Evolutionary conservation across 2,113 vertebrate genomes (phyloP).

Genomic region (Cairina moschata): DNA sequence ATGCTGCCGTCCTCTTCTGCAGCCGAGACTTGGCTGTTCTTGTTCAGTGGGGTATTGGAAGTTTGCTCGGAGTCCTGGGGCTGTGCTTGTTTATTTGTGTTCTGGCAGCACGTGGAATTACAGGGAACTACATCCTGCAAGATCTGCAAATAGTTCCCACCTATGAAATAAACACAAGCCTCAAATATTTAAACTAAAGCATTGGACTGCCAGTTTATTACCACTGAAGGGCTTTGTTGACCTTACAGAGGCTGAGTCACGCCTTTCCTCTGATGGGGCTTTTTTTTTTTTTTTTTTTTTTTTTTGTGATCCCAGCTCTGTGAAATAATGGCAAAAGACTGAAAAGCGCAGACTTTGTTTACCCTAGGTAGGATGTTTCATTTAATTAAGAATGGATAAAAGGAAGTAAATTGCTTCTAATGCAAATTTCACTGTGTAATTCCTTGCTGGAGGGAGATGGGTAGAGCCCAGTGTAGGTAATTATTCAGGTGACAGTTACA

Average conservation of each 20-base stretch:
- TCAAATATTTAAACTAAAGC: slow-evolving; percentile 68
- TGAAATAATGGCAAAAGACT: background rate
- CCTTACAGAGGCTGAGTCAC: slow-evolving; percentile 3
- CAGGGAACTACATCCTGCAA: slow-evolving; percentile 39
- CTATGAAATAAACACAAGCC: slow-evolving; percentile 55
- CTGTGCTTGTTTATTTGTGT: slow-evolving; percentile 47
- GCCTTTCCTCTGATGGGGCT: background rate
- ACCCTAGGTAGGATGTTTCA: slow-evolving; percentile 1
- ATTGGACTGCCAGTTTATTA: slow-evolving; percentile 4
- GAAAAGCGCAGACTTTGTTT: background rate
- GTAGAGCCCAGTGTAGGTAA: background rate
- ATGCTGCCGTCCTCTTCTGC: background rate
- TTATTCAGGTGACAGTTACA: background rate
- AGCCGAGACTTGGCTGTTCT: background rate
- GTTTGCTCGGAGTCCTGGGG: background rate
- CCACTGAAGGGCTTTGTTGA: background rate
- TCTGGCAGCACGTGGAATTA: background rate
- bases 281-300: background rate
- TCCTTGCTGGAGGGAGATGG: background rate
- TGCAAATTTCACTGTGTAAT: slow-evolving; percentile 24
- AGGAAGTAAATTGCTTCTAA: slow-evolving; percentile 19
- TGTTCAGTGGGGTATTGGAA: background rate
- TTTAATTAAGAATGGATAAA: slow-evolving; percentile 36
- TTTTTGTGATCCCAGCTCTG: background rate
- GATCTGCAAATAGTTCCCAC: slow-evolving; percentile 56